Conservation (phyloP, 1,140 invertebrate genomes). For the Laodelphax striatellus region DNA sequence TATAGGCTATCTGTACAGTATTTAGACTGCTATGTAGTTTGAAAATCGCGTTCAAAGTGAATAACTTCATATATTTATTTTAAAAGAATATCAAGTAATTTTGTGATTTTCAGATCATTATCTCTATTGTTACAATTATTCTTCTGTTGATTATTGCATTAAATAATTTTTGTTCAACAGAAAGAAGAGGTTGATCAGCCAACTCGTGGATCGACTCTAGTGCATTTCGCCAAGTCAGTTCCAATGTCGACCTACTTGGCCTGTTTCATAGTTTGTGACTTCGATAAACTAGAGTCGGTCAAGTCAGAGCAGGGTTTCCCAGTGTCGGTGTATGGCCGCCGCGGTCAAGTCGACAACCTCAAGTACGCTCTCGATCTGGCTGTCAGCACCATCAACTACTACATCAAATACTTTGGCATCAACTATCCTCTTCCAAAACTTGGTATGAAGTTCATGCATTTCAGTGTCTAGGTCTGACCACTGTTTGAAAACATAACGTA, state of each 20-base stretch:
- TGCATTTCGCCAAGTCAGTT: slow-evolving; percentile 66
- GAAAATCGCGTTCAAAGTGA: too few relatives aligned
- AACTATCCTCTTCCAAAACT: slow-evolving; percentile 48
- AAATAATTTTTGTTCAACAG: slow-evolving; percentile 26
- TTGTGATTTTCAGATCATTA: background rate
- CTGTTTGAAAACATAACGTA: too few relatives aligned
- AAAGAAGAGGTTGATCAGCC: slow-evolving; percentile 30
- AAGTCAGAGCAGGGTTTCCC: slow-evolving; percentile 43
- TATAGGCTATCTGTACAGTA: too few relatives aligned
- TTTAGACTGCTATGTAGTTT: too few relatives aligned
- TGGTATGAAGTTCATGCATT: too few relatives aligned
- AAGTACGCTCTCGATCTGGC: slow-evolving; percentile 68
- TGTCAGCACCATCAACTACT: slow-evolving; percentile 69
- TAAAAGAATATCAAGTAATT: too few relatives aligned
- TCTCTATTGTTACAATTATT: background rate
- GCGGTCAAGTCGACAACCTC: slow-evolving; percentile 60
- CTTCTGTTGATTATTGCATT: background rate
- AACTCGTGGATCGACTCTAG: slow-evolving; percentile 32
- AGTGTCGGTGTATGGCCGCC: slow-evolving; percentile 61
- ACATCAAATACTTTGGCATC: slow-evolving; percentile 75
- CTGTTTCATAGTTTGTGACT: slow-evolving; percentile 87
- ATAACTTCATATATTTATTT: too few relatives aligned
- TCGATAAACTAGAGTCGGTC: slow-evolving; percentile 45
- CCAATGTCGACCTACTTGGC: slow-evolving; percentile 88
- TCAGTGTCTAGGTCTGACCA: too few relatives aligned